Conservation (phyloP, 2,888 invertebrate species). For the Acrobeloides nanus region DNA sequence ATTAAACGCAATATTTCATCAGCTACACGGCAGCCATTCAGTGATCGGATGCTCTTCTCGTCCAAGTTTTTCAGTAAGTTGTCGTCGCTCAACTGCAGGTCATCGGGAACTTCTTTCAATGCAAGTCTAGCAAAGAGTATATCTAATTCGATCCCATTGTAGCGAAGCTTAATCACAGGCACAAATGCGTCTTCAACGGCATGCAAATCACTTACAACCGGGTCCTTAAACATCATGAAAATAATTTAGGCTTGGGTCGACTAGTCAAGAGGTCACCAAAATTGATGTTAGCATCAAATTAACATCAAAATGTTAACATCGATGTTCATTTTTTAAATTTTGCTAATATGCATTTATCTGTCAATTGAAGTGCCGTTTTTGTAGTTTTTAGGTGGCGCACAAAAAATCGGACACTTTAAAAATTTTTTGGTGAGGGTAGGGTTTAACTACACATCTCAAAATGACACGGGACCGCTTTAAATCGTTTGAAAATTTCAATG, state of each 20-base stretch:
- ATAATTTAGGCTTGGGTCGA: too few species aligned
- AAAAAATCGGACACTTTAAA: too few species aligned
- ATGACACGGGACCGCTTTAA: too few species aligned
- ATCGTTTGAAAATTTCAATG: too few species aligned
- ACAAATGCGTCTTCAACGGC: constrained; percentile 97
- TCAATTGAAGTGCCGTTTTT: too few species aligned
- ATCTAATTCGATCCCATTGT: constrained; percentile 92
- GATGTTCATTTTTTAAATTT: too few species aligned
- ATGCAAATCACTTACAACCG: constrained; percentile 59
- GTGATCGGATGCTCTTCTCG: constrained; percentile 86
- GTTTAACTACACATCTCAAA: too few species aligned
- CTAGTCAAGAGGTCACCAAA: too few species aligned
- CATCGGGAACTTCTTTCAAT: constrained; percentile 86
- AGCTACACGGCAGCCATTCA: constrained; percentile 95
- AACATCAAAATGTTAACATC: too few species aligned
- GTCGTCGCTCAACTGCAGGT: constrained; percentile 79
- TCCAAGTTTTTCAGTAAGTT: constrained; percentile 85
- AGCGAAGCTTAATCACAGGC: constrained; percentile 97
- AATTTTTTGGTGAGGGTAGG: too few species aligned
- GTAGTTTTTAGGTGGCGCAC: neutral
- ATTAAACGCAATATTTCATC: constrained; percentile 93
- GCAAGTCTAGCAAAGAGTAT: constrained; percentile 90
- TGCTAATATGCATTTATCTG: too few species aligned
- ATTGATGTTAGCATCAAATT: too few species aligned
- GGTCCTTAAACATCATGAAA: constrained; percentile 57